These are phyloP conservation scores for Xestia ashworthii DNA, from an alignment of 2,888 invertebrate genomes.

Conservation along the genomic window DNA sequence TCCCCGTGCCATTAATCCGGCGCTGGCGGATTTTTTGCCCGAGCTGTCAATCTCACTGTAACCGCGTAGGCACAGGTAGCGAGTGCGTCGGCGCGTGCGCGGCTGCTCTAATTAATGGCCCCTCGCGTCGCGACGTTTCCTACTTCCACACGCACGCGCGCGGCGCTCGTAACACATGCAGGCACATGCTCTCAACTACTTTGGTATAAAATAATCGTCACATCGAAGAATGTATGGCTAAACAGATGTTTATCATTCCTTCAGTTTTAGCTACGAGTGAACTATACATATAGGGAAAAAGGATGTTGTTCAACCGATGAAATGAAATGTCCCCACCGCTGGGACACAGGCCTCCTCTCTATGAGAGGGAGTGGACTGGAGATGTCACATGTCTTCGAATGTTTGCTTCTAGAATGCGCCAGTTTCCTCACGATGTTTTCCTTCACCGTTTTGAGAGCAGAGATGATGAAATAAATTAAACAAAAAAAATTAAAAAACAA, in stretches of 20 bases:
- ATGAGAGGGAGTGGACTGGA: too few relatives aligned
- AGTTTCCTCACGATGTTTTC: not conserved
- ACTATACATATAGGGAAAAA: not conserved
- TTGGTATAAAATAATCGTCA: not conserved
- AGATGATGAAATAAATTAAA: not conserved
- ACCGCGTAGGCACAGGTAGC: not conserved
- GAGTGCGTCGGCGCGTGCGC: conserved; percentile 26
- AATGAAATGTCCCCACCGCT: not conserved
- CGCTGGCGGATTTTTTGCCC: conserved; percentile 34
- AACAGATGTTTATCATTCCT: not conserved
- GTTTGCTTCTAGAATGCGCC: not conserved
- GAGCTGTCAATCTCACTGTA: conserved; percentile 36
- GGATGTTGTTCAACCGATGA: not conserved
- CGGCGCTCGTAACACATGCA: conserved; percentile 1
- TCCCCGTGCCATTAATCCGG: conserved; percentile 25
- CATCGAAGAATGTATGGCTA: not conserved
- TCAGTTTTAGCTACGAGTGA: not conserved
- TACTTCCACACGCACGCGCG: conserved; percentile 50
- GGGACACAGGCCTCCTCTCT: not conserved
- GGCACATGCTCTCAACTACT: conserved; percentile 4
- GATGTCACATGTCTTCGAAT: not conserved
- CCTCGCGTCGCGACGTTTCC: conserved; percentile 55
- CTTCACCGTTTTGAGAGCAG: not conserved
- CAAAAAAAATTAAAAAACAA: too few relatives aligned
- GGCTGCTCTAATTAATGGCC: conserved; percentile 39